Evolutionary conservation across 2,113 vertebrate species (phyloP), one percentile per base, ranked within the genome.

Genomic region (Xenus cinereus): DNA sequence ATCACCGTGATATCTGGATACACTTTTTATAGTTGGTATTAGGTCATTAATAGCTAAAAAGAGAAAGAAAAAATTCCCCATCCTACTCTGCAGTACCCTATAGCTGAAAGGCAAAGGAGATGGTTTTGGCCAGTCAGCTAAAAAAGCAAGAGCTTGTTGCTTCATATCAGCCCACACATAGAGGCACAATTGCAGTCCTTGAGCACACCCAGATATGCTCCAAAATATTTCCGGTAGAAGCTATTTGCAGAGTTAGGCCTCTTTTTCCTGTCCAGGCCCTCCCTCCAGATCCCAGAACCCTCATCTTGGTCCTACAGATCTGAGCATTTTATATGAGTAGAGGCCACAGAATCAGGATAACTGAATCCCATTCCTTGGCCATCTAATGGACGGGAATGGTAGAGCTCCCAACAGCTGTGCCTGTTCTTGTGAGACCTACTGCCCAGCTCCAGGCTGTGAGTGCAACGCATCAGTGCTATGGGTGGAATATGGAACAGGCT

Each of bases 11-110:
- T 92, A 90, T 83, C 56, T 95, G 78, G 50, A 91, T 88, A 57
- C 24, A 84, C 73, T 95, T 93, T 93, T 80, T 88, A 60, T 74
- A 71, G 85, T 66, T 91, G 74, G 7, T 63, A 79, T 88, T 95
- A 67, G 41, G 39, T 66, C 57, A 93, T 81, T 89, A 93, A 60
- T 51, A 91, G 60, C 64, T 72, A 95, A 94, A 94, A 84, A 84
- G 32, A 90, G 41, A 89, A 28, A 62, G 5, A 33, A 45, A 88
- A 85, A 85, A 69, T 13, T 21, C 10, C 75, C 71, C 26, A 59
- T 72, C 35, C 46, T 94, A 18, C 56, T 85, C 32, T 84, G 35
- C 53, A 72, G 18, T 41, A 69, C 5, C 23, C 26, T 74, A 45
- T 15, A 81, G 43, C 51, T 87, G 35, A 86, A 92, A 94, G 57